phyloP scores from a whole-genome alignment of 2,888 invertebrate genomes.

The Tyria jacobaeae region DNA sequence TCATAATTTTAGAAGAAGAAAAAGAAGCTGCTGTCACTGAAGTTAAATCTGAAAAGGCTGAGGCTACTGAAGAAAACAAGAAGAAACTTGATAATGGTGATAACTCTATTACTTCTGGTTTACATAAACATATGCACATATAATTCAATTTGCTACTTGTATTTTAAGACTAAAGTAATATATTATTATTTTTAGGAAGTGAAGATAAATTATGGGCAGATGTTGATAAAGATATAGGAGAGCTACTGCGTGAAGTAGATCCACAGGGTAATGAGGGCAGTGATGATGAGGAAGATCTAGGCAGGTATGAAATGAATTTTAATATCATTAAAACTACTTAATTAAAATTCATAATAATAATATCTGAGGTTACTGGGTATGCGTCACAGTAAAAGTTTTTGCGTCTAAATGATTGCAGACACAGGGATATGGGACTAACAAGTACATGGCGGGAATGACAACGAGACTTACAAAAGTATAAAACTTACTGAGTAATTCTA shows the following conservation, averaged over 20 bases:
- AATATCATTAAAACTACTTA: background rate
- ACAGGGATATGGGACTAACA: background rate
- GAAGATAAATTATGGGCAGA: slow-evolving; percentile 93
- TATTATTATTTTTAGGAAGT: slow-evolving; percentile 73
- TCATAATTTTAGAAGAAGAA: slow-evolving; percentile 67
- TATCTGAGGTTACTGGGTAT: background rate
- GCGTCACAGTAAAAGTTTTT: background rate
- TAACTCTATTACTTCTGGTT: slow-evolving; percentile 65
- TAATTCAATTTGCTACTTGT: background rate
- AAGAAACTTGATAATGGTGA: slow-evolving; percentile 80
- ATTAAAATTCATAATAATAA: background rate
- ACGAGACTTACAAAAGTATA: background rate
- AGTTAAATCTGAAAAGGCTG: slow-evolving; percentile 71
- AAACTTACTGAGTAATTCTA: background rate
- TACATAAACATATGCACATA: slow-evolving; percentile 12
- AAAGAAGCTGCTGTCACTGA: slow-evolving; percentile 66
- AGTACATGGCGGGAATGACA: background rate
- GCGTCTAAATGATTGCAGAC: background rate
- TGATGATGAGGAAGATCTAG: slow-evolving; percentile 88
- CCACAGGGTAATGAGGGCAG: slow-evolving; percentile 91
- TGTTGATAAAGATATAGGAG: slow-evolving; percentile 93
- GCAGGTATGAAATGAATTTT: slow-evolving; percentile 73
- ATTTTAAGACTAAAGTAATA: background rate
- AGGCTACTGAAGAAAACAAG: slow-evolving; percentile 75
- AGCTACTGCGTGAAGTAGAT: slow-evolving; percentile 90